Evolutionary conservation across 2,888 invertebrate genomes (phyloP).

Genomic region (Andrena dorsata): DNA sequence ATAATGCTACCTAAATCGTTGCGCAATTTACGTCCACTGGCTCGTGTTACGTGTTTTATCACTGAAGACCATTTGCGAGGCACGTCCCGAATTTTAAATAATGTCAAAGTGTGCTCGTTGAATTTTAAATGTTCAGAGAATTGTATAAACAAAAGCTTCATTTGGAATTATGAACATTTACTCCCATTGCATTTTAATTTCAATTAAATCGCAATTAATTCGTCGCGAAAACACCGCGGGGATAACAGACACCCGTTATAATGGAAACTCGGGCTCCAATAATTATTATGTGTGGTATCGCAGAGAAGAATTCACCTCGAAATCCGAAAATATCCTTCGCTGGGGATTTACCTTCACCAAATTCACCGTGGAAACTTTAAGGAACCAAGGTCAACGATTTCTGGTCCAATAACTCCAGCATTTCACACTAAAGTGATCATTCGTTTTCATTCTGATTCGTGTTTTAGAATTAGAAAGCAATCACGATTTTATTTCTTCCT

Average conservation of each 20-base stretch:
- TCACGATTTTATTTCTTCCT: neutral
- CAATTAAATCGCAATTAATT: neutral
- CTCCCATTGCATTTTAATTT: neutral
- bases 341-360: neutral
- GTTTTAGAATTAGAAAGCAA: slow-evolving; percentile 30
- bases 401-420: neutral
- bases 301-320: neutral
- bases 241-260: slow-evolving; percentile 13
- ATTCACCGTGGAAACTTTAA: slow-evolving; percentile 7
- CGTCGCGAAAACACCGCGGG: neutral
- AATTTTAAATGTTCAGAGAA: neutral
- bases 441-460: slow-evolving; percentile 11
- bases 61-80: no score
- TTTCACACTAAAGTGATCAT: slow-evolving; percentile 17
- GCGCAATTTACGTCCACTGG: neutral
- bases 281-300: neutral
- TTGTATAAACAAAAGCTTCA: neutral
- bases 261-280: neutral
- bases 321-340: neutral
- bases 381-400: slow-evolving; percentile 8
- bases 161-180: neutral
- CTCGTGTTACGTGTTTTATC: slow-evolving; percentile 1
- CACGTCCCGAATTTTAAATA: neutral
- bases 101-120: neutral
- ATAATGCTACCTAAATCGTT: slow-evolving; percentile 6